phyloP scores from a whole-genome alignment of 2,888 invertebrate species.

The Hydraecia micacea region DNA sequence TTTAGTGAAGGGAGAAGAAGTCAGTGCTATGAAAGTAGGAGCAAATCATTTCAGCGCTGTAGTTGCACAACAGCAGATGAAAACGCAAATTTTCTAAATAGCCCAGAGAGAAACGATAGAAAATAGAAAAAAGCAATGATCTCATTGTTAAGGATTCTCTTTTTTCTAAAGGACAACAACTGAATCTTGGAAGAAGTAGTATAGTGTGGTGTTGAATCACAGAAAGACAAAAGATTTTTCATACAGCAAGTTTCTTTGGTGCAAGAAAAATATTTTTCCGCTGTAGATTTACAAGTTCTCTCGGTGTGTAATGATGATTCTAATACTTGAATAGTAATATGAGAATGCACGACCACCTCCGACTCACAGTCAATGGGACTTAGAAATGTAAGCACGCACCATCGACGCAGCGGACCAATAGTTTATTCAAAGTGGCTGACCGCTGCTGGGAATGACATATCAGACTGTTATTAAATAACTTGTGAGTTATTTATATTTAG shows the following conservation, averaged over 20 bases:
- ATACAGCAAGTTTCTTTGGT: background rate
- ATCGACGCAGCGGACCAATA: slow-evolving; percentile 27
- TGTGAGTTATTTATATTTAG: background rate
- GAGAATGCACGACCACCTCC: slow-evolving; percentile 31
- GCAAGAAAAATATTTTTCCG: background rate
- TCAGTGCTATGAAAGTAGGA: background rate
- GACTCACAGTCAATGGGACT: slow-evolving; percentile 25
- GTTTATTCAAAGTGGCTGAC: slow-evolving; percentile 41
- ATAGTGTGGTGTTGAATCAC: background rate
- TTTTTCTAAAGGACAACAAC: background rate
- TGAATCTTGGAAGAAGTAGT: background rate
- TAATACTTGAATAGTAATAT: slow-evolving; percentile 39
- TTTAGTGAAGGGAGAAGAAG: slow-evolving; percentile 13
- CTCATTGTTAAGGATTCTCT: background rate
- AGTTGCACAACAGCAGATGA: background rate
- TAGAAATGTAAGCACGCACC: slow-evolving; percentile 50
- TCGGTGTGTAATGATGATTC: slow-evolving; percentile 21
- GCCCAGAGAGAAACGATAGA: background rate
- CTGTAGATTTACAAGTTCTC: slow-evolving; percentile 16
- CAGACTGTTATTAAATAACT: slow-evolving; percentile 9
- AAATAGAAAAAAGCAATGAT: background rate
- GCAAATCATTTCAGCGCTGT: slow-evolving; percentile 6
- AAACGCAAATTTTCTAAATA: background rate
- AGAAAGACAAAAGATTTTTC: background rate
- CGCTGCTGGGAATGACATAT: slow-evolving; percentile 11